Evolutionary conservation across 2,797 vertebrate species (phyloP), one percentile per base, ranked within the genome.

Genomic region (Picus viridis): DNA sequence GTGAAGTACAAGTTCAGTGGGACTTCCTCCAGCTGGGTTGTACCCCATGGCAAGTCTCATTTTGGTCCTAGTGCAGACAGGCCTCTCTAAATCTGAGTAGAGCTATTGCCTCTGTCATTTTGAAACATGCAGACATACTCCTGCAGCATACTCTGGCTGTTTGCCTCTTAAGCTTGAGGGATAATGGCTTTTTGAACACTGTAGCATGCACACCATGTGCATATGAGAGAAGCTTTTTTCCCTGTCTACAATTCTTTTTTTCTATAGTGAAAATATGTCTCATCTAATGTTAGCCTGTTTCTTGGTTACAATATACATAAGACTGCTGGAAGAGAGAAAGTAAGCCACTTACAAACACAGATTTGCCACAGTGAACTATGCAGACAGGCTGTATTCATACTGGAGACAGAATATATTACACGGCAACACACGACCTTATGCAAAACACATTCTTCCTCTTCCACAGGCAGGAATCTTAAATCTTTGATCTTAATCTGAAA

Each of bases 401-500:
- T 36, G 78, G 63, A 87, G 43, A 89, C 30, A 75, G 56, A 91
- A 83, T 10, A 88, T 15, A 51, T 63, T 68, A 76, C 69, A 90
- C 92, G 34, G 34, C 24, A 91, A 88, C 43, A 84, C 32, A 80
- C 3, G 85, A 78, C 9, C 41, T 74, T 76, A 82, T 30, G 73
- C 39, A 91, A 88, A 92, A 71, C 59, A 65, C 16, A 76, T 43
- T 16, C 16, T 74, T 72, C 16, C 53, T 86, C 17, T 30, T 88
- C 61, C 70, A 79, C 43, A 76, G 47, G 29, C 41, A 82, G 64
- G 43, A 92, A 59, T 2, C 73, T 51, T 24, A 51, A 24, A 51
- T 51, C 34, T 90, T 73, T 20, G 26, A 19, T 45, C 74, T 62
- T 94, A 45, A 85, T 68, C 36, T 90, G 82, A 73, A 89, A 95